Evolutionary conservation across 2,888 invertebrate genomes (phyloP), one percentile per base, ranked within the genome.

Genomic region (Toxonevra muliebris): DNA sequence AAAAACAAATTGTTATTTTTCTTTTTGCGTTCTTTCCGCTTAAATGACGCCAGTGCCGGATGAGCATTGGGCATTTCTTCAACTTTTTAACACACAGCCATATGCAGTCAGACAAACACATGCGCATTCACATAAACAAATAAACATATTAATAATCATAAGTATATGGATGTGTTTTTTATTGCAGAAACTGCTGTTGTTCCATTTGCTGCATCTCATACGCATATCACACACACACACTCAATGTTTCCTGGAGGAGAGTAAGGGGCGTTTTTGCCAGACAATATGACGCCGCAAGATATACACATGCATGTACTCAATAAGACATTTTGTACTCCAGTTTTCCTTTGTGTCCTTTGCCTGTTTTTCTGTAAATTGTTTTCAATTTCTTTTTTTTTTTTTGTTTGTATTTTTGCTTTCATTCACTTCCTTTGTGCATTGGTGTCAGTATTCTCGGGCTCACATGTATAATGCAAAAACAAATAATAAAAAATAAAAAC

Each of bases 111-210:
- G 13, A 20, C 13, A 57, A 8, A 30, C 30, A 40, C 40, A 9
- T 30, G 20, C 30, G n/a, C 40, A 19, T n/a, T 30, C 20, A 8
- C 11, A 40, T 57, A 40, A 19, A 19, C 12, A 20, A 45, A 60
- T 60, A 45, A 45, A 60, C 41, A 50, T 61, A 61, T 30, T 61
- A 59, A 59, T 59, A 59, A 59, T 17, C 13, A 43, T 57, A 48
- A 60, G 41, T 12, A 1, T 48, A 30, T 30, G 30, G 3, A 30
- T 4, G 30, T 30, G 30, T 30, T 4, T 30, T 4, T 30, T 30
- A 30, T 30, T 4, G 30, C 30, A 30, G 30, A 30, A 30, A 7
- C 30, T 30, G 7, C 7, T 30, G 30, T 30, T 30, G 30, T 30
- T 30, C 7, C 7, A 4, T 30, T 30, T 30, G 2, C 3, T 30